phyloP scores from a whole-genome alignment of 2,888 invertebrate species.

The Eupithecia subumbrata region DNA sequence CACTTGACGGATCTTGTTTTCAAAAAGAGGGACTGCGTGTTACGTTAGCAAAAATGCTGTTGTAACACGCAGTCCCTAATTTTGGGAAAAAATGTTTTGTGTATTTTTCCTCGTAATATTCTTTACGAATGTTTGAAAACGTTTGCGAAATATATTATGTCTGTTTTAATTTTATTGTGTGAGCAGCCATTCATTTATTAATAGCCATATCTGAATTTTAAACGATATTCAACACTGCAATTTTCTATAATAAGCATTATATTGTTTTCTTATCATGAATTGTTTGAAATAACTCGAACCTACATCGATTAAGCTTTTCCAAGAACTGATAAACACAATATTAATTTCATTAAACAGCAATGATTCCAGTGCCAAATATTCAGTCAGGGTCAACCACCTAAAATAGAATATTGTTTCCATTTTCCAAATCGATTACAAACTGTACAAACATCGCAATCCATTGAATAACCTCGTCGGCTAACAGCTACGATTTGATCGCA shows the following conservation, averaged over 20 bases:
- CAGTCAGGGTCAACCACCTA: constrained; percentile 7
- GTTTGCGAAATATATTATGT: neutral
- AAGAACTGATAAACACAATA: constrained; percentile 8
- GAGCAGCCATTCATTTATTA: neutral
- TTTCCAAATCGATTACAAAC: constrained; percentile 27
- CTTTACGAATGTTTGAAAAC: no score
- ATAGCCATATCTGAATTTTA: neutral
- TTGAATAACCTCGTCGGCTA: constrained; percentile 25
- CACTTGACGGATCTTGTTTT: no score
- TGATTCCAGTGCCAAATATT: constrained; percentile 16
- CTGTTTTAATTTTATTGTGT: neutral
- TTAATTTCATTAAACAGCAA: constrained; percentile 14
- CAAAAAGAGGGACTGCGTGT: no score
- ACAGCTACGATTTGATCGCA: constrained; percentile 7
- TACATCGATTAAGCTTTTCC: constrained; percentile 4
- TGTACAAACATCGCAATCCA: constrained; percentile 26
- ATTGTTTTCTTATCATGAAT: neutral
- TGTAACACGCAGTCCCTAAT: neutral
- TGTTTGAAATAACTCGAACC: constrained; percentile 3
- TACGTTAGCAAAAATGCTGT: no score
- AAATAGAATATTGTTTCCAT: constrained; percentile 27
- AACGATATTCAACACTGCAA: neutral
- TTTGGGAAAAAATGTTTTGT: no score
- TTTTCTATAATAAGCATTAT: neutral
- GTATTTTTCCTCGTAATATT: no score